phyloP scores from a whole-genome alignment of 1,140 invertebrate genomes.

The Trinorchestia longiramus region DNA sequence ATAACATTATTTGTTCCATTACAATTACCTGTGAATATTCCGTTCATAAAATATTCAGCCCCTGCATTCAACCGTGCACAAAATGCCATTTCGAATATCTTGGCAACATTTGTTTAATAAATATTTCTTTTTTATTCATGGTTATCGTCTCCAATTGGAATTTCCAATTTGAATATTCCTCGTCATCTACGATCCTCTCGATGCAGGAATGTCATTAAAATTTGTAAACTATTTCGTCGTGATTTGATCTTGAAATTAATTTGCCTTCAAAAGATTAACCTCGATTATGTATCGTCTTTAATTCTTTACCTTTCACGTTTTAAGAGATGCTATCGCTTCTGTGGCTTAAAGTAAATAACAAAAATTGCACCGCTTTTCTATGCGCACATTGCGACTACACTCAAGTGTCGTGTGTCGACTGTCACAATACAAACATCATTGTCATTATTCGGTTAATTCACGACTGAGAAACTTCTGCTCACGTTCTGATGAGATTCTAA shows the following conservation, averaged over 20 bases:
- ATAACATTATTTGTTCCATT: too few relatives aligned
- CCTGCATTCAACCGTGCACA: too few relatives aligned
- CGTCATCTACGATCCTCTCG: not conserved
- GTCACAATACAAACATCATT: not conserved
- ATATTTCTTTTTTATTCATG: not conserved
- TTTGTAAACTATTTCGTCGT: not conserved
- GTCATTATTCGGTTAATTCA: not conserved
- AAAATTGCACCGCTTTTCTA: not conserved
- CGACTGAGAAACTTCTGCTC: not conserved
- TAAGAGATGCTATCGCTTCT: not conserved
- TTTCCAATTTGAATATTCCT: not conserved
- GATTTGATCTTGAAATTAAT: not conserved
- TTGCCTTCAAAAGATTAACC: not conserved
- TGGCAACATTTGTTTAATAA: not conserved
- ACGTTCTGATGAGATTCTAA: too few relatives aligned
- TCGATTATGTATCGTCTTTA: too few relatives aligned
- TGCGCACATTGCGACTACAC: not conserved
- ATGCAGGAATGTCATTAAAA: not conserved
- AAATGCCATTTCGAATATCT: not conserved
- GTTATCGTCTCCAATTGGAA: not conserved
- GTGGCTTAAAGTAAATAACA: not conserved
- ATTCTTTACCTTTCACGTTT: not conserved
- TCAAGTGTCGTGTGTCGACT: not conserved
- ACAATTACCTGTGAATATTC: too few relatives aligned
- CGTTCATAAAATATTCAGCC: not conserved